Base-by-base conservation (phyloP, 1,140 invertebrate species). In the Brachionus asplanchnoidis region DNA sequence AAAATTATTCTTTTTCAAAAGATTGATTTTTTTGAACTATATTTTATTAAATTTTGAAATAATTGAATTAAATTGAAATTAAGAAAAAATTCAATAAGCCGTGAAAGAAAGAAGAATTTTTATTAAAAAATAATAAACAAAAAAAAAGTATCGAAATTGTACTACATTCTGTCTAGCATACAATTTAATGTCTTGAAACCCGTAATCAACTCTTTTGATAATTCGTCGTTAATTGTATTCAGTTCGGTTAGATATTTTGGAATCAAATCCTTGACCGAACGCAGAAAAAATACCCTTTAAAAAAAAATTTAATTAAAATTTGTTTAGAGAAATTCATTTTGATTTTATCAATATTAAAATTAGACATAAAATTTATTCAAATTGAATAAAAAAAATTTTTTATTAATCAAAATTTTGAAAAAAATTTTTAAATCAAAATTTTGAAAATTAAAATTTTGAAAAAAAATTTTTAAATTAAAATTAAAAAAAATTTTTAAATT, bases 191-290 rank as follows among this genome's bases (percentile, higher is more conserved):
- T 28, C 53, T 82, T 82, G 40, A 82, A 82, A 3, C 65, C 32
- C 2, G 32, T 68, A 60, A 82, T 82, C 20, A 82, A 44, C 42
- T 82, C 79, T 65, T 46, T 82, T 12, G 79, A 65, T 42, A 82
- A 68, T 7, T 82, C 53, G 12, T 82, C 79, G 6, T 65, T 65
- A 20, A 82, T 82, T 32, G 28, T 3, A 17, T 65, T 44, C 28
- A 82, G 65, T 60, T 82, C 79, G 20, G 32, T 65, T 7, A 82
- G 40, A 44, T 82, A 82, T 40, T 65, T 82, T 32, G 79, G 79
- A 42, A 82, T 82, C 12, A 82, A 68, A 40, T 82, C 65, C n/a
- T 60, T 65, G 8, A 82, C 79, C 11, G 73, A 50, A 36, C 36
- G 32, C 32, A 73, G 20, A 23, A 73, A 73, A 42, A 73, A 73